Evolutionary conservation across 1,140 invertebrate genomes (phyloP).

Genomic region (Papilio glaucus): DNA sequence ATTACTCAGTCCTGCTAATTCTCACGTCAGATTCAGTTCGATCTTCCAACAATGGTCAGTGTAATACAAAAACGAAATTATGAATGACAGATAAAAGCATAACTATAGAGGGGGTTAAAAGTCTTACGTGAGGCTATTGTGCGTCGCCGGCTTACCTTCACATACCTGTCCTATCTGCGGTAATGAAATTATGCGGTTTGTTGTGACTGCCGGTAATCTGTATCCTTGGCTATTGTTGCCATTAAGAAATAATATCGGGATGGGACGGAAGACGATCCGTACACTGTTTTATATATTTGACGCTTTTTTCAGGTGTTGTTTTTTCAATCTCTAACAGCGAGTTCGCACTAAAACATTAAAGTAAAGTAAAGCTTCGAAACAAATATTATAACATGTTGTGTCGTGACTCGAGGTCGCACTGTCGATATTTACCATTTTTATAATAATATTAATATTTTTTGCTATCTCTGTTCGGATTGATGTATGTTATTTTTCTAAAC

Average conservation of each 20-base stretch:
- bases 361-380: not conserved
- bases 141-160: conserved; percentile 45
- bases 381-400: too few species aligned
- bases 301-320: not conserved
- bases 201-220: conserved; percentile 48
- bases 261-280: not conserved
- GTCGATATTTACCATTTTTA: too few species aligned
- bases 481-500: too few species aligned
- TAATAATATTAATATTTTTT: too few species aligned
- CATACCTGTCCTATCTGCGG: conserved; percentile 49
- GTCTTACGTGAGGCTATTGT: conserved; percentile 51
- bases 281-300: conserved; percentile 1
- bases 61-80: conserved; percentile 42
- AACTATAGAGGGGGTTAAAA: conserved; percentile 31
- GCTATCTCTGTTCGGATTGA: too few species aligned
- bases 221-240: conserved; percentile 41
- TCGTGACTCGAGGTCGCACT: too few species aligned
- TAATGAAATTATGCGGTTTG: conserved; percentile 49
- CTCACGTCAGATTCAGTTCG: conserved; percentile 72
- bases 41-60: conserved; percentile 63
- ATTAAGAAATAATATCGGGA: conserved; percentile 7
- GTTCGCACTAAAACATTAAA: too few species aligned
- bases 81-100: conserved; percentile 45
- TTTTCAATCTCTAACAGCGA: conserved; percentile 12
- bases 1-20: conserved; percentile 45